A percentile compares a stretch with the other conserved stretches of the same genome.
phyloP scores from a whole-genome alignment of 2,888 invertebrate species.

The Aleiodes leptofemur region DNA sequence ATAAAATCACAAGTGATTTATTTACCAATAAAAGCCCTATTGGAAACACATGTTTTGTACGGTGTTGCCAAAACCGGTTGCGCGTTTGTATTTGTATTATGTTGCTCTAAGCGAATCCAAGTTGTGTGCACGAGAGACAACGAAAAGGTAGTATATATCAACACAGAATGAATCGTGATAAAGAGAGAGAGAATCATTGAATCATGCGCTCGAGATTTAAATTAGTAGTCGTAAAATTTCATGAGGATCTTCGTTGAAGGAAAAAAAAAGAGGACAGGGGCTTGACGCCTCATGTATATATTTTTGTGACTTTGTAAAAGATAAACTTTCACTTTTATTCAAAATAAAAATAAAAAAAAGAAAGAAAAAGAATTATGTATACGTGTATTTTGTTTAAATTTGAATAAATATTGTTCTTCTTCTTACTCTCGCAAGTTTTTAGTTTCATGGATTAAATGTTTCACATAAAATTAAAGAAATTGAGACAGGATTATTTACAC shows the following conservation, averaged over 20 bases:
- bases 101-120: constrained; percentile 14
- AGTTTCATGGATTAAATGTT: too few relatives aligned
- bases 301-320: not conserved
- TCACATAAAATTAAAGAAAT: too few relatives aligned
- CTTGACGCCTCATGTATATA: constrained; percentile 2
- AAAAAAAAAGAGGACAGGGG: not conserved
- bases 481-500: too few relatives aligned
- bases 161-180: constrained; percentile 4
- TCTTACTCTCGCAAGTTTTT: too few relatives aligned
- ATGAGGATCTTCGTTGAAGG: not conserved
- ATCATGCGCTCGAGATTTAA: constrained; percentile 67
- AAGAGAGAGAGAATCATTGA: constrained; percentile 55
- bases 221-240: constrained; percentile 65
- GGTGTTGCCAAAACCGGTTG: constrained; percentile 69
- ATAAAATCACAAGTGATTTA: constrained; percentile 70
- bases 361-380: too few relatives aligned
- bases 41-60: constrained; percentile 69
- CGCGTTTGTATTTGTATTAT: constrained; percentile 32
- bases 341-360: too few relatives aligned
- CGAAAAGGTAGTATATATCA: constrained; percentile 24
- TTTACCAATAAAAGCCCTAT: constrained; percentile 69
- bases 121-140: constrained; percentile 19
- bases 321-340: too few relatives aligned
- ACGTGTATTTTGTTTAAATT: too few relatives aligned
- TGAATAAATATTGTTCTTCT: too few relatives aligned